Conservation (phyloP, 2,797 vertebrate genomes). For the Sebastiscus tertius region DNA sequence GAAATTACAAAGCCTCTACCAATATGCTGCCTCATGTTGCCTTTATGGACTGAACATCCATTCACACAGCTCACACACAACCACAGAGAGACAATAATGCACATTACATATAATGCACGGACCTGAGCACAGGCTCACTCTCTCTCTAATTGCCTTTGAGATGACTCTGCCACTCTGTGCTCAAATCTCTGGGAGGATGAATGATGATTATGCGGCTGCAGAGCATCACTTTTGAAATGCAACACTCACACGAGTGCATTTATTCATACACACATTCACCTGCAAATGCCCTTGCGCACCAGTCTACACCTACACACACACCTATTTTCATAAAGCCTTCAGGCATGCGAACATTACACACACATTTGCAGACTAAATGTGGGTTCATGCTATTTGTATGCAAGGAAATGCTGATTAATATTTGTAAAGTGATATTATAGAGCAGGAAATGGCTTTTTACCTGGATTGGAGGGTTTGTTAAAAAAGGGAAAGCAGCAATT, state of each 20-base stretch:
- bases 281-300: constrained; percentile 35
- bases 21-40: constrained; percentile 30
- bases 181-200: constrained; percentile 50
- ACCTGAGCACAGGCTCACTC: constrained; percentile 22
- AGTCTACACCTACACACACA: constrained; percentile 13
- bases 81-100: constrained; percentile 11
- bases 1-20: constrained; percentile 18
- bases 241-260: constrained; percentile 48
- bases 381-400: background rate
- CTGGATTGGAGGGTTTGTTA: background rate
- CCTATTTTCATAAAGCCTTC: constrained; percentile 12
- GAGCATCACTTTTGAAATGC: constrained; percentile 53
- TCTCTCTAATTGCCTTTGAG: constrained; percentile 58
- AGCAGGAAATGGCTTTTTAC: background rate
- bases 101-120: constrained; percentile 31
- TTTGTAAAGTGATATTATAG: constrained; percentile 4
- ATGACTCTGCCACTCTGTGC: constrained; percentile 49
- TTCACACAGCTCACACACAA: constrained; percentile 5
- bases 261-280: constrained; percentile 30
- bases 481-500: background rate
- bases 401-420: constrained; percentile 8
- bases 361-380: background rate
- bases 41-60: constrained; percentile 18
- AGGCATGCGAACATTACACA: constrained; percentile 12
- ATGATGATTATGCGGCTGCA: constrained; percentile 54